Base-by-base conservation (phyloP, 1,140 invertebrate genomes). In the Drosophila ananassae region DNA sequence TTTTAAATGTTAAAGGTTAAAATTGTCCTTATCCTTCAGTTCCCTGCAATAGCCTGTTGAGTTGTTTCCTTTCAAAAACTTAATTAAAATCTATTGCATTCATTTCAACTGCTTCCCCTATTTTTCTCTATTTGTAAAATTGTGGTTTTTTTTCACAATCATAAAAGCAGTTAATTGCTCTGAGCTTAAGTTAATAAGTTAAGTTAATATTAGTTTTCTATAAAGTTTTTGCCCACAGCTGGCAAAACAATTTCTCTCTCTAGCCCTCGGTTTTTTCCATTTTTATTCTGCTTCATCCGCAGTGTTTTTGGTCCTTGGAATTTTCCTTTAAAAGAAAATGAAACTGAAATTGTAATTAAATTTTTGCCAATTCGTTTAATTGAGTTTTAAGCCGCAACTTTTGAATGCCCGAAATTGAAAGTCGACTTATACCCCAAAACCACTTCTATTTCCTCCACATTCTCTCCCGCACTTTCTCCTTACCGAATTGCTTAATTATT, bases 361-460 rank as follows among this genome's bases (percentile, higher is more conserved):
- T 89, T 89, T 81, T 73, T 69, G 57, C 66, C 82, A 87, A 82
- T 87, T 89, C 75, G 62, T 87, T 87, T 87, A 87, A 87, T 87
- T 87, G 82, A 79, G 78, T 87, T 87, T 87, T 85, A 87, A 87
- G 82, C 82, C 82, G 52, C 74, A 78, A 78, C 73, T 87, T 78
- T 66, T 68, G 63, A 71, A 39, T 61, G 48, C 39, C 55, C 54
- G 17, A 75, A 85, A 78, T 87, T 78, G 69, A 87, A 87, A 68
- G 46, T 63, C 72, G 57, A 41, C 76, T 37, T 37, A 37, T 37
- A 37, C 34, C 12, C 10, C 34, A 37, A 37, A 37, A 37, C 34
- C 34, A 37, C 34, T 37, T 37, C 2, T 37, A 37, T 37, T 37
- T 37, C 34, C 17, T 17, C 17, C 17, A 17, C 1, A 17, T 17